Percentiles rank a stretch among this genome's conserved stretches.
phyloP scores from a whole-genome alignment of 2,113 vertebrate species.

The Anser cygnoides region DNA sequence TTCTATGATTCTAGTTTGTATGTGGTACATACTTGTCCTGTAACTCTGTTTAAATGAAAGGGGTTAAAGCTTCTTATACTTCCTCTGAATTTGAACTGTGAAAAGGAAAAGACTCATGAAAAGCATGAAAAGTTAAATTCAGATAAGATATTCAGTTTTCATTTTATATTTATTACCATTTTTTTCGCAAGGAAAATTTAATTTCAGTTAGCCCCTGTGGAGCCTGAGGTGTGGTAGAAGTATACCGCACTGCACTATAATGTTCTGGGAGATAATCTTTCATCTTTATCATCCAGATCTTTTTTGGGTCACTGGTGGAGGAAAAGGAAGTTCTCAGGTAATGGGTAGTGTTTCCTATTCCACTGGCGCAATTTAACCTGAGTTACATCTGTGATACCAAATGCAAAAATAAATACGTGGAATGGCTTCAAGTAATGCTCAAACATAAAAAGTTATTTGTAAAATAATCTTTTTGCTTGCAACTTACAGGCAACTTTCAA shows the following conservation, averaged over 20 bases:
- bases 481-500: neutral
- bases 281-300: neutral
- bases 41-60: neutral
- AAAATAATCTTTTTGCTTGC: neutral
- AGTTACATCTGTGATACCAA: neutral
- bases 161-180: neutral
- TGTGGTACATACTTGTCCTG: neutral
- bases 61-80: neutral
- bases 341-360: neutral
- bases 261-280: neutral
- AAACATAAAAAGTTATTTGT: neutral
- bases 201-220: neutral
- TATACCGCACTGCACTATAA: neutral
- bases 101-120: neutral
- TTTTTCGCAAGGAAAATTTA: neutral
- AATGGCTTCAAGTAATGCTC: neutral
- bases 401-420: neutral
- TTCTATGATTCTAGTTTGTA: neutral
- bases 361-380: neutral
- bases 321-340: neutral
- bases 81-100: neutral
- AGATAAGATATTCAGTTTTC: neutral
- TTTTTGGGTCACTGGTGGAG: neutral
- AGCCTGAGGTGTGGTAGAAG: rapidly evolving
- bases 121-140: neutral